Evolutionary conservation across 2,113 vertebrate genomes (phyloP), one percentile per base, ranked within the genome.

Genomic region (Silurus asotus): DNA sequence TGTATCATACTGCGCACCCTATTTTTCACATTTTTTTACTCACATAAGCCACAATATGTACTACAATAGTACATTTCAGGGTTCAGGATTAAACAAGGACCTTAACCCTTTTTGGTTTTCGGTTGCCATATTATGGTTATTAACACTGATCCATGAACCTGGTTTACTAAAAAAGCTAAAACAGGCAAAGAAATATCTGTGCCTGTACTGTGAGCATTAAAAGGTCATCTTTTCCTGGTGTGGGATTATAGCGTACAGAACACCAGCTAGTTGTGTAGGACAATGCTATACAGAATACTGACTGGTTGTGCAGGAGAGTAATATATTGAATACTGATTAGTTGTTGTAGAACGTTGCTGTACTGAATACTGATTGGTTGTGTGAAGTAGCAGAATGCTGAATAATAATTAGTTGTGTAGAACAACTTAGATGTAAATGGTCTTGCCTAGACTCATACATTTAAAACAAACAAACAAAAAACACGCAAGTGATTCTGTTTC

Each of bases 301-400:
- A 81, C 79, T 64, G 59, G 79, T 81, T 81, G 79, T 81, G 79
- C 79, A 81, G 79, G 28, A 81, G 80, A 65, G 61, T 65, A 82
- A 65, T 82, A 82, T 65, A 82, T 25, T 82, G 80, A 82, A 82
- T 82, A 82, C 80, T 64, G 80, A 82, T 65, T 25, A 82, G 80
- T 65, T 65, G 61, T 59, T 37, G 61, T 17, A 53, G 61, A 65
- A 82, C 61, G 74, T 20, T 84, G 69, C 56, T 61, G 82, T 74
- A 59, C 55, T 61, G 53, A 84, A 84, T 84, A 61, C 67, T 84
- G 82, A 84, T 84, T 51, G 82, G 82, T 61, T 49, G 53, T 49
- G 69, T 75, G 56, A 82, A 64, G 48, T 65, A 51, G 61, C 37
- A 64, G 61, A 53, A 82, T 65, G 23, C 61, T 82, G 61, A 81